A percentile compares a stretch with the other conserved stretches of the same genome.
Conservation (phyloP, 2,113 vertebrate species). For the Osmerus eperlanus region DNA sequence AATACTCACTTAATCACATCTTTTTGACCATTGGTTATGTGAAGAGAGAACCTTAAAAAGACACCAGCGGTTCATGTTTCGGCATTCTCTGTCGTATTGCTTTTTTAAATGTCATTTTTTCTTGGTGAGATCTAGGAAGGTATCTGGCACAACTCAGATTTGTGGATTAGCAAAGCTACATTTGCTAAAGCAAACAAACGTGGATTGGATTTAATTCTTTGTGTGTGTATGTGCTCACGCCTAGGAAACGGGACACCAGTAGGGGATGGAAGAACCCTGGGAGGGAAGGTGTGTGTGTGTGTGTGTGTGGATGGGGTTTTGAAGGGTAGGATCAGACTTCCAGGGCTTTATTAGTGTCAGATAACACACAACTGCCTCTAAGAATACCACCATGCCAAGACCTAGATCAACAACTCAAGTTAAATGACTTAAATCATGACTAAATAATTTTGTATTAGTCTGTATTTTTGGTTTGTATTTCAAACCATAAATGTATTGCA, state of each 20-base stretch:
- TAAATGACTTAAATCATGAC: not conserved
- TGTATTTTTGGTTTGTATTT: not conserved
- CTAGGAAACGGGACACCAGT: constrained; percentile 13
- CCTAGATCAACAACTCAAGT: constrained; percentile 18
- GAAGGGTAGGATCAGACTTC: constrained; percentile 67
- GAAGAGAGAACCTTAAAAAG: not conserved
- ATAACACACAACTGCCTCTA: constrained; percentile 53
- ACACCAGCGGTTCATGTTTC: not conserved
- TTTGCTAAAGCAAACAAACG: constrained; percentile 52
- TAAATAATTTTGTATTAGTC: not conserved
- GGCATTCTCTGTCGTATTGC: not conserved
- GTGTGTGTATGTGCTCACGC: constrained; percentile 9
- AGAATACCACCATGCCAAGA: constrained; percentile 51
- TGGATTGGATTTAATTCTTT: constrained; percentile 49
- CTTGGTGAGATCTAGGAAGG: no score
- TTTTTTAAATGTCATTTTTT: no score
- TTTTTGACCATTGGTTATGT: not conserved
- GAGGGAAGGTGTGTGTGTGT: not conserved
- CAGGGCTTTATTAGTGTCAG: constrained; percentile 67
- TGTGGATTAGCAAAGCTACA: constrained; percentile 43
- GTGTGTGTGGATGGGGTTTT: constrained; percentile 19
- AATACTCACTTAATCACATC: not conserved
- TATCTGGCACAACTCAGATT: no score
- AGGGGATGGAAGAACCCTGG: not conserved
- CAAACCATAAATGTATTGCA: not conserved